Base-by-base conservation (phyloP, 2,888 invertebrate genomes). In the Macrosiphum euphorbiae region DNA sequence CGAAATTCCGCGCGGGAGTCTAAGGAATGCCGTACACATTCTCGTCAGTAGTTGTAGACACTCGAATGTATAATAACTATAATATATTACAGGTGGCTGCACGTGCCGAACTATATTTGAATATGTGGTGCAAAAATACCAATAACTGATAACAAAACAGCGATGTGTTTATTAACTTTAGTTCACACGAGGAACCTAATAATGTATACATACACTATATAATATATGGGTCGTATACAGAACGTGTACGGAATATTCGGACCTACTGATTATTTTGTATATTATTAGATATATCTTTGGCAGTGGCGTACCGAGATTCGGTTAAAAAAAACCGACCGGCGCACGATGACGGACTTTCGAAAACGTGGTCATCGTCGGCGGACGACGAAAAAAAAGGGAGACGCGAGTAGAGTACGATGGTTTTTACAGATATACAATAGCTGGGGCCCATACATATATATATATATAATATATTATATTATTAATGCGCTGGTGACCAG, bases 281-380 rank as follows among this genome's bases (percentile, higher is more conserved):
- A n/a, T 67, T 78, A 20, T n/a, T 67, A 58, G 28, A n/a, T 35
- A 35, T 35, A 8, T 78, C 7, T 35, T 8, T 35, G 8, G 11
- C 20, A 78, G 78, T 35, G 20, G 78, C 78, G 78, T 78, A 78
- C 67, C 3, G 78, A 50, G 50, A 78, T 90, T 78, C 90, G 90
- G 47, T n/a, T 4, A 20, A 61, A 78, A 89, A 55, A 89, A 50
- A 20, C n/a, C 13, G 78, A 47, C 90, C 2, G 44, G 24, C 4
- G n/a, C 24, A 78, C 35, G n/a, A 50, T 52, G 84, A 90, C 78
- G 90, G 90, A 78, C 90, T 90, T 90, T 90, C 90, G 26, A 90
- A 78, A 90, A 84, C 28, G 90, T 84, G 35, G 52, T 90, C 52
- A 44, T 61, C 28, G 67, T 47, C 16, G 67, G 90, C 3, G 47